Evolutionary conservation across 1,140 invertebrate species (phyloP), one percentile per base, ranked within the genome.

Genomic region (Danaus melanippus): DNA sequence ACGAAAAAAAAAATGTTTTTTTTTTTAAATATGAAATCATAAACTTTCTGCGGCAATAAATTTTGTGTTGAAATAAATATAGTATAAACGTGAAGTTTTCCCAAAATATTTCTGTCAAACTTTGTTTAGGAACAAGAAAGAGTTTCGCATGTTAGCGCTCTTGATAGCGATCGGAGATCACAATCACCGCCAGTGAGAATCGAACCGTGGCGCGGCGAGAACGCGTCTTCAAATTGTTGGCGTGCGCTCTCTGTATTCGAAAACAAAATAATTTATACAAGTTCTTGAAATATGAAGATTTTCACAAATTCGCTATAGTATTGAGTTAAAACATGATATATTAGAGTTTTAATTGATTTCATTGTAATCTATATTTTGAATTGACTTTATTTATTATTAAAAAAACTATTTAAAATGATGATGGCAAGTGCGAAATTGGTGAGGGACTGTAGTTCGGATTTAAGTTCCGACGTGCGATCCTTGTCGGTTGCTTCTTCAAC

Each of bases 381-480:
- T 32, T 32, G 21, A 7, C 15, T 44, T 5, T 10, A 49, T 12
- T 50, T 48, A 48, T 11, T 42, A 21, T 12, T 12, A n/a, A 32
- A n/a, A 32, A 46, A 53, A 44, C 45, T 42, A 47, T 56, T 71
- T 44, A 83, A 74, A 62, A 88, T 86, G 79, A 87, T 88, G 86
- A 88, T 88, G 86, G 86, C 86, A 57, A 88, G 86, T 80, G 85
- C 86, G 42, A 88, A 88, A 67, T 71, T 88, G 71, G 79, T 88
- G 69, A 66, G 87, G 62, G 84, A 88, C 60, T 87, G 86, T 68
- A 87, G 85, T 69, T 86, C 87, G 42, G 87, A 88, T 47, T 69
- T 87, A 46, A 84, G 85, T 53, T 84, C 84, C 7, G 87, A 88
- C 43, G 78, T 87, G 55, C 69, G 84, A 11, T 86, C 84, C 15